Evolutionary conservation across 2,113 vertebrate species (phyloP).

Genomic region (Furnarius figulus): DNA sequence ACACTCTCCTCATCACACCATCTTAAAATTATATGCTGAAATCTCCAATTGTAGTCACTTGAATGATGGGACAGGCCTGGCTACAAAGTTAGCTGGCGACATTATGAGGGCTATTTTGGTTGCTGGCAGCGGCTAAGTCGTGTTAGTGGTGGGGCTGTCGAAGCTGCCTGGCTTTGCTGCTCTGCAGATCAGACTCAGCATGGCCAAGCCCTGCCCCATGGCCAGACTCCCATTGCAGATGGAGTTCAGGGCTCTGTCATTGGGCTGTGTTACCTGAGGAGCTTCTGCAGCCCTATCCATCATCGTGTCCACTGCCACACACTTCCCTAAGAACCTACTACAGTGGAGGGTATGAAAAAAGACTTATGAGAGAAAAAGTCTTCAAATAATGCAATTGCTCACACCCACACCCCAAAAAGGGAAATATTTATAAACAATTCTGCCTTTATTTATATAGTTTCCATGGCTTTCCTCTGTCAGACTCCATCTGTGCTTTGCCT

Average conservation of each 20-base stretch:
- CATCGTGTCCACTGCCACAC: neutral
- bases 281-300: fast-evolving
- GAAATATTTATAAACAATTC: slow-evolving; percentile 19
- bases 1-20: neutral
- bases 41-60: neutral
- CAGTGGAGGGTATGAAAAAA: neutral
- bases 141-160: neutral
- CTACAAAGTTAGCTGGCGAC: neutral
- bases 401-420: neutral
- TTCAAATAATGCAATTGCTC: neutral
- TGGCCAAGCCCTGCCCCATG: neutral
- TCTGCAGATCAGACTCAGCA: neutral
- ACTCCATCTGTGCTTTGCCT: neutral
- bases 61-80: neutral
- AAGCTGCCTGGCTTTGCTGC: neutral
- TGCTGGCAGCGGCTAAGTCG: neutral
- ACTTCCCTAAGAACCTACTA: neutral
- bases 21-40: neutral
- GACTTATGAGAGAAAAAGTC: neutral
- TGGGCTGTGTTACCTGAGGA: neutral
- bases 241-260: fast-evolving
- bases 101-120: neutral
- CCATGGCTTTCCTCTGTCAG: neutral
- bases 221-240: fast-evolving
- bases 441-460: slow-evolving; percentile 3